These are phyloP conservation scores for Ivindomyrus marchei DNA, from an alignment of 2,113 vertebrate species.

Conservation along the genomic window DNA sequence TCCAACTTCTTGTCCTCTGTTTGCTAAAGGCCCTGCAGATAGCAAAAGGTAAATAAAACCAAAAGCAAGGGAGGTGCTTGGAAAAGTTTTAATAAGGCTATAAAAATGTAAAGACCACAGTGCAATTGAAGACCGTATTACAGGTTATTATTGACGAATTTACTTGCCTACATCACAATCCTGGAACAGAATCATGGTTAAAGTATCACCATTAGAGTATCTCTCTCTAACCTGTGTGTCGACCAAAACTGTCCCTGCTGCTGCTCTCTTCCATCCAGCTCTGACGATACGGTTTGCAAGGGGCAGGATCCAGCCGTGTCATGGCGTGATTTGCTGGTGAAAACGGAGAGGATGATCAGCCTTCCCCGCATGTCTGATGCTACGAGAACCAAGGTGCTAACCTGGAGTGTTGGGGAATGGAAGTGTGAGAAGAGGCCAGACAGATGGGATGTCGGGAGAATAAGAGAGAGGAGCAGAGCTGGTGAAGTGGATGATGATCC, in stretches of 20 bases:
- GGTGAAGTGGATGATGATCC: not conserved
- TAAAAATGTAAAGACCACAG: not conserved
- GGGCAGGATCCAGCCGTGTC: slow-evolving; percentile 55
- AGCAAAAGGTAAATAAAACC: slow-evolving; percentile 26
- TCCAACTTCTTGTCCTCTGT: slow-evolving; percentile 48
- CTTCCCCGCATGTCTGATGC: slow-evolving; percentile 24
- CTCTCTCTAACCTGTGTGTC: slow-evolving; percentile 49
- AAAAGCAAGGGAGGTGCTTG: not conserved
- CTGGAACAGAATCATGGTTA: not conserved
- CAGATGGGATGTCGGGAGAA: not conserved
- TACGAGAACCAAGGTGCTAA: slow-evolving; percentile 27
- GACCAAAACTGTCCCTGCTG: slow-evolving; percentile 45
- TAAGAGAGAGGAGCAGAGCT: not conserved
- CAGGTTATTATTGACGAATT: not conserved
- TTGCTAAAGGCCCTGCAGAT: slow-evolving; percentile 49
- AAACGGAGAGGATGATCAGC: slow-evolving; percentile 25
- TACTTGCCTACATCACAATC: not conserved
- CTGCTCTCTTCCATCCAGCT: slow-evolving; percentile 54
- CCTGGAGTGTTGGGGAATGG: slow-evolving; percentile 29
- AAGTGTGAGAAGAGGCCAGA: not conserved
- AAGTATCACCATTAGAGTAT: not conserved
- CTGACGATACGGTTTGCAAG: slow-evolving; percentile 32
- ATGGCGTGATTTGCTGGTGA: slow-evolving; percentile 34
- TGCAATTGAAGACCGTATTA: not conserved
- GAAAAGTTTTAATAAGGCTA: not conserved